Evolutionary conservation across 2,113 vertebrate species (phyloP).

Genomic region (Siniperca chuatsi): DNA sequence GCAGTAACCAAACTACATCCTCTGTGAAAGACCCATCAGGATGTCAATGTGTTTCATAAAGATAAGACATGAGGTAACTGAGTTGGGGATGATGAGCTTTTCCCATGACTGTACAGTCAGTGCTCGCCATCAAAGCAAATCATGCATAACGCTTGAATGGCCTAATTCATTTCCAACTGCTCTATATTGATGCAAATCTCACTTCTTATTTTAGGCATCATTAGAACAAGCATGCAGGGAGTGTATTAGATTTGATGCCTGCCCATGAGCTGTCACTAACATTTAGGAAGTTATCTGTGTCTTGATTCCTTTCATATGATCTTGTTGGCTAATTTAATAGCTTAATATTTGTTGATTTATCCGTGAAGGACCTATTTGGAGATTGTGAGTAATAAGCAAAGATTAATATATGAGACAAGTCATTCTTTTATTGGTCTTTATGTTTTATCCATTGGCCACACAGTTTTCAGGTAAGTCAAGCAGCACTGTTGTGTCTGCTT

Average conservation of each 20-base stretch:
- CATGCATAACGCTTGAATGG: conserved; percentile 39
- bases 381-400: conserved; percentile 24
- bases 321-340: conserved; percentile 37
- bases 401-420: neutral
- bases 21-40: conserved; percentile 15
- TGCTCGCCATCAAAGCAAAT: conserved; percentile 49
- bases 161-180: conserved; percentile 46
- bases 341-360: conserved; percentile 43
- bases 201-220: conserved; percentile 42
- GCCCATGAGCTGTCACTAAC: conserved; percentile 41
- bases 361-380: conserved; percentile 29
- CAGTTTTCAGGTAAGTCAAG: conserved; percentile 39
- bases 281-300: conserved; percentile 44
- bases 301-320: conserved; percentile 36
- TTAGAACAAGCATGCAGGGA: conserved; percentile 26
- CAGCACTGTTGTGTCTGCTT: conserved; percentile 30
- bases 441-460: conserved; percentile 15
- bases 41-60: conserved; percentile 25
- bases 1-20: neutral
- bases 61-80: conserved; percentile 17
- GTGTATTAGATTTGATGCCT: conserved; percentile 38
- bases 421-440: conserved; percentile 10
- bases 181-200: conserved; percentile 37
- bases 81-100: conserved; percentile 46
- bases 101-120: conserved; percentile 33